These are phyloP conservation scores for Hirtodrosophila alboralis DNA, from an alignment of 2,888 invertebrate genomes.

Conservation along the genomic window DNA sequence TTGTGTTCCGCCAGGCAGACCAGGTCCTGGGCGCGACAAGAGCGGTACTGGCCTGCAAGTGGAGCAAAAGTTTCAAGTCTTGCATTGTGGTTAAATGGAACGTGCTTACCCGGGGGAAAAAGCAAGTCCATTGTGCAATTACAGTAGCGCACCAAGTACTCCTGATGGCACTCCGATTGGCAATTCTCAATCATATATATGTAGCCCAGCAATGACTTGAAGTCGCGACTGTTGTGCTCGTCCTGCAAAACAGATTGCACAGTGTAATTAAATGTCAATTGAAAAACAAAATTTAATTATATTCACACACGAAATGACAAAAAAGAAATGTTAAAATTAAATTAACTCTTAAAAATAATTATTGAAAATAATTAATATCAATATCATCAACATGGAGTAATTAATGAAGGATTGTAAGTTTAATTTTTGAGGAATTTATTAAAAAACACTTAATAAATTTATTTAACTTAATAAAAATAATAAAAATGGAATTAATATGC, in stretches of 20 bases:
- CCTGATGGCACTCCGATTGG: conserved; percentile 82
- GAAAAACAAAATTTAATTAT: neutral
- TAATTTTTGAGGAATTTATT: too few relatives aligned
- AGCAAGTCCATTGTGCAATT: conserved; percentile 83
- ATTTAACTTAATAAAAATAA: too few relatives aligned
- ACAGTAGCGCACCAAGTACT: conserved; percentile 81
- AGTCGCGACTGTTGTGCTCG: conserved; percentile 71
- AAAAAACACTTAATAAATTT: too few relatives aligned
- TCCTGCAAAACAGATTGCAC: conserved; percentile 57
- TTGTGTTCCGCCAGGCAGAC: conserved; percentile 80
- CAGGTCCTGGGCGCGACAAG: conserved; percentile 76
- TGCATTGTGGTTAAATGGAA: conserved; percentile 29
- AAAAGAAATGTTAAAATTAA: neutral
- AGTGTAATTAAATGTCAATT: conserved; percentile 1
- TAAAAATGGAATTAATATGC: too few relatives aligned
- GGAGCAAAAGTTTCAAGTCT: conserved; percentile 23
- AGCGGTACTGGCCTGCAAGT: conserved; percentile 66
- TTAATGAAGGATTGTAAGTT: too few relatives aligned
- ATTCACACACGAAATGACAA: too few relatives aligned
- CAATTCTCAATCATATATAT: conserved; percentile 83
- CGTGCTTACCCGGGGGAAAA: conserved; percentile 82
- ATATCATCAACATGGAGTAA: too few relatives aligned
- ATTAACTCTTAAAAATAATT: too few relatives aligned
- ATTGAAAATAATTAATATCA: too few relatives aligned
- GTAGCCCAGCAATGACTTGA: conserved; percentile 78